Conservation (phyloP, 1,140 invertebrate genomes). For the Dendrolimus punctatus region DNA sequence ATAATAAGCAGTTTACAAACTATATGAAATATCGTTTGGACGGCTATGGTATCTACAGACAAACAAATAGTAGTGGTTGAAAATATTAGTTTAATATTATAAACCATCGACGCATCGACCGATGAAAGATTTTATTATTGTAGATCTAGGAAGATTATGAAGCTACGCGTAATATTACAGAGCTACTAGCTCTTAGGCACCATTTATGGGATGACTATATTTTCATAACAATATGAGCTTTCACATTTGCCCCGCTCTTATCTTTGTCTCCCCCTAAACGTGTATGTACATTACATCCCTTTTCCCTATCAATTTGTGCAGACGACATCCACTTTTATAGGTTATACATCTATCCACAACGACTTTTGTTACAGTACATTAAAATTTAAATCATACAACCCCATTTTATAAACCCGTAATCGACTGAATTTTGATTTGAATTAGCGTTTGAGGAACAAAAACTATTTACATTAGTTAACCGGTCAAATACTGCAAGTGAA, state of each 20-base stretch:
- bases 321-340: conserved; percentile 10
- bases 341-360: conserved; percentile 6
- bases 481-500: too few relatives aligned
- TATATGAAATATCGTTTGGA: too few relatives aligned
- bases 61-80: too few relatives aligned
- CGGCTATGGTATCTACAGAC: too few relatives aligned
- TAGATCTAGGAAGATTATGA: conserved; percentile 32
- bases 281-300: conserved; percentile 36
- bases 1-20: too few relatives aligned
- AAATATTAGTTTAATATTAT: too few relatives aligned
- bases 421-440: too few relatives aligned
- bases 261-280: conserved; percentile 13
- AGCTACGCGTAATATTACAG: conserved; percentile 33
- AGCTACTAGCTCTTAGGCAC: conserved; percentile 49
- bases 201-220: conserved; percentile 39
- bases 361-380: conserved; percentile 22
- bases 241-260: conserved; percentile 41
- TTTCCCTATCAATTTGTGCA: conserved; percentile 14
- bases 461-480: too few relatives aligned
- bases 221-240: conserved; percentile 17
- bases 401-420: too few relatives aligned
- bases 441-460: too few relatives aligned
- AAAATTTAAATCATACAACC: conserved; percentile 17
- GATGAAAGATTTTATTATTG: conserved; percentile 20
- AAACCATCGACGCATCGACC: too few relatives aligned